A percentile compares a stretch with the other conserved stretches of the same genome.
phyloP scores from a whole-genome alignment of 2,888 invertebrate species.

The Drosophila picticornis region DNA sequence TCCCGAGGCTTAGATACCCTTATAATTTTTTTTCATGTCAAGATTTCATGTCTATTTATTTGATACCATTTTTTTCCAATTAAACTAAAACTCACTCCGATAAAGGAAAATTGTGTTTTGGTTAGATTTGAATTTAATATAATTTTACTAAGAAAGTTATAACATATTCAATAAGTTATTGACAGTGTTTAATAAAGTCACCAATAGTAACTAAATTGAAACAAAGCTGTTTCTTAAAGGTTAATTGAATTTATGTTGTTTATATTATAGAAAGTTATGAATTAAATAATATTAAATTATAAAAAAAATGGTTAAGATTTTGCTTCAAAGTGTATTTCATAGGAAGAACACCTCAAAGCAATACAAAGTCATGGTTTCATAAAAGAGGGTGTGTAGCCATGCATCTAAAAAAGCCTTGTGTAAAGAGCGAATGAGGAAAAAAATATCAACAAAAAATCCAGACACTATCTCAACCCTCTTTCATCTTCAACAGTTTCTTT shows the following conservation, averaged over 20 bases:
- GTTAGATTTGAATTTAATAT: neutral
- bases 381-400: conserved; percentile 5
- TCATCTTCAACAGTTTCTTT: conserved; percentile 37
- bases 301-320: neutral
- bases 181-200: neutral
- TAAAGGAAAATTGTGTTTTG: too few relatives aligned
- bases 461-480: conserved; percentile 38
- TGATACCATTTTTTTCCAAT: neutral
- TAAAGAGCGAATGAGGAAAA: neutral
- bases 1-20: conserved; percentile 22
- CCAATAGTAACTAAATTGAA: neutral
- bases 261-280: neutral
- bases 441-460: conserved; percentile 1
- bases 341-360: neutral
- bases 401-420: conserved; percentile 1
- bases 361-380: neutral
- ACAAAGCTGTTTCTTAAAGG: neutral
- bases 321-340: neutral
- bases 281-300: neutral
- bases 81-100: neutral
- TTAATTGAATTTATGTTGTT: neutral
- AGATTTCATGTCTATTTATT: neutral
- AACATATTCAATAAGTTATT: neutral
- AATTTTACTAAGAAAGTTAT: neutral
- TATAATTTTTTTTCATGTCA: neutral